Evolutionary conservation across 2,888 invertebrate species (phyloP).

Genomic region (Bugulina stolonifera): DNA sequence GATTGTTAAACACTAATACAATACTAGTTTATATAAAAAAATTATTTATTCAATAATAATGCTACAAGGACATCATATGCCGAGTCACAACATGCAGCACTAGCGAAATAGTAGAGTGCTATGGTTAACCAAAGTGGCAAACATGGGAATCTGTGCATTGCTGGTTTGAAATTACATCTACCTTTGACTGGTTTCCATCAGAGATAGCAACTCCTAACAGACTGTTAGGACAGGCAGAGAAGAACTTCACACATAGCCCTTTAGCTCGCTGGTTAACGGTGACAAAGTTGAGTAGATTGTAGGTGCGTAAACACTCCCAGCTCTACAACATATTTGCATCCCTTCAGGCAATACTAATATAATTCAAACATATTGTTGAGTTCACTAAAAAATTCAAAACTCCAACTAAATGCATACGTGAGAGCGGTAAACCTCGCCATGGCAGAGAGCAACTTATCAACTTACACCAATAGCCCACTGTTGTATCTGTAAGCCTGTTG

Average conservation of each 20-base stretch:
- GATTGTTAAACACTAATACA: no score
- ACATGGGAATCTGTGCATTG: no score
- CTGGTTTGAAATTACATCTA: neutral
- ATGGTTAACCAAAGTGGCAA: no score
- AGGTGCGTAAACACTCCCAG: slow-evolving; percentile 6
- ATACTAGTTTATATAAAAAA: no score
- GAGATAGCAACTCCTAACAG: neutral
- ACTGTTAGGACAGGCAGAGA: neutral
- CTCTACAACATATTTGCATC: neutral
- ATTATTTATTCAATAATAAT: no score
- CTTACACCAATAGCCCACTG: slow-evolving; percentile 22
- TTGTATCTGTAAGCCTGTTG: slow-evolving; percentile 2
- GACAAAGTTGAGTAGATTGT: neutral
- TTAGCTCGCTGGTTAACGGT: neutral
- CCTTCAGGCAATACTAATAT: neutral
- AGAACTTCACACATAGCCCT: neutral
- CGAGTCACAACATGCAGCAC: no score
- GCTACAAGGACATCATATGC: no score
- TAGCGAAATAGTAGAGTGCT: no score
- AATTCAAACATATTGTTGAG: neutral
- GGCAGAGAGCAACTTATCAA: neutral
- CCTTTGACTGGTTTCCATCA: slow-evolving; percentile 3
- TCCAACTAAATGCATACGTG: neutral
- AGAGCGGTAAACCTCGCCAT: neutral
- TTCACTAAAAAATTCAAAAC: neutral